A percentile compares a stretch with the other conserved stretches of the same genome.
Conservation (phyloP, 1,140 invertebrate species). For the Drosophila gunungcola region DNA sequence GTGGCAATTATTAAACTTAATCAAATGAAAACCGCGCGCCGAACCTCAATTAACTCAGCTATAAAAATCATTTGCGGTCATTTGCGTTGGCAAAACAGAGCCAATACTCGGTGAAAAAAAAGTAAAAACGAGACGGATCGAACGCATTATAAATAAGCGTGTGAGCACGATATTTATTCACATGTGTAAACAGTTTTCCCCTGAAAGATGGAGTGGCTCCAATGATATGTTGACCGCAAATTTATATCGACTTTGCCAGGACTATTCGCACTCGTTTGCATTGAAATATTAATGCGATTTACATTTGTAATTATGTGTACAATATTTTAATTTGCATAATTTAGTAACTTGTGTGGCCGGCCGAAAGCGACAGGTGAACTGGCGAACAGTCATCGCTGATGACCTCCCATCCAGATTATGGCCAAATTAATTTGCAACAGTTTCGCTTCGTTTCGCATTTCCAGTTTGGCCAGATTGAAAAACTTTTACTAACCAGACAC, state of each 20-base stretch:
- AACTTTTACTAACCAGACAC: constrained; percentile 54
- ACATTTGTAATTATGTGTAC: constrained; percentile 80
- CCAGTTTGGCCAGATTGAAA: constrained; percentile 64
- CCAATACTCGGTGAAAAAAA: constrained; percentile 1
- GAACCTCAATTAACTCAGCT: constrained; percentile 75
- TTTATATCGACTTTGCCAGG: constrained; percentile 65
- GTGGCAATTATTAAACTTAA: constrained; percentile 77
- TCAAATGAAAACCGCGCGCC: constrained; percentile 72
- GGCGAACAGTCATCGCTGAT: not conserved
- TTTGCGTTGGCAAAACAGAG: constrained; percentile 34
- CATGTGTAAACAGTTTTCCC: constrained; percentile 29
- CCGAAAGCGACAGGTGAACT: constrained; percentile 6
- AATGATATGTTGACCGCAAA: constrained; percentile 74
- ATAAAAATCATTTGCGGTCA: constrained; percentile 78
- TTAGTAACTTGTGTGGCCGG: constrained; percentile 58
- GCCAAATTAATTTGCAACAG: constrained; percentile 71
- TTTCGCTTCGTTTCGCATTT: constrained; percentile 34
- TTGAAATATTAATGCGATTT: constrained; percentile 77
- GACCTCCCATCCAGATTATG: constrained; percentile 23
- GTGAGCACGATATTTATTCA: constrained; percentile 19
- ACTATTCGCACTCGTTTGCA: constrained; percentile 47
- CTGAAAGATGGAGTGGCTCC: constrained; percentile 30
- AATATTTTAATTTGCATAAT: constrained; percentile 83
- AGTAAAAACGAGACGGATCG: constrained; percentile 28
- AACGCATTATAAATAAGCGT: constrained; percentile 38